phyloP scores from a whole-genome alignment of 1,140 invertebrate genomes.

The Micrasema minimum region DNA sequence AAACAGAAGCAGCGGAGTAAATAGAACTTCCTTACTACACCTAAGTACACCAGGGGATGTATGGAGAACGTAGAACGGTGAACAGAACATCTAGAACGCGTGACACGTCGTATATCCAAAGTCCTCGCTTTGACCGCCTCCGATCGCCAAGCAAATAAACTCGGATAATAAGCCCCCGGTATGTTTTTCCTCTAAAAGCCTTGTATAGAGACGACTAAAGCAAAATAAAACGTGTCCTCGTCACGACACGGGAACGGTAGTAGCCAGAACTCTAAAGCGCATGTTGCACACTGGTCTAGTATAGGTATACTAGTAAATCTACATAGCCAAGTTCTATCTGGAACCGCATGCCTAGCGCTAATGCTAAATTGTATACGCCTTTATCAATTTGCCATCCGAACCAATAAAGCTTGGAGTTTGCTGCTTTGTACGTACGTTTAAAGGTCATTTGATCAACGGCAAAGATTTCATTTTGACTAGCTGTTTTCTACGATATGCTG shows the following conservation, averaged over 20 bases:
- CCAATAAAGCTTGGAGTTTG: constrained; percentile 24
- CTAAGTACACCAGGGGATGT: too few relatives aligned
- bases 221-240: constrained; percentile 48
- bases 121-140: constrained; percentile 22
- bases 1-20: too few relatives aligned
- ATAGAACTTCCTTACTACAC: too few relatives aligned
- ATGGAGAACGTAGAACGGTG: too few relatives aligned
- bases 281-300: constrained; percentile 18
- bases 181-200: constrained; percentile 49
- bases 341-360: constrained; percentile 29
- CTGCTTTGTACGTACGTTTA: constrained; percentile 14
- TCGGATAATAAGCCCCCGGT: constrained; percentile 48
- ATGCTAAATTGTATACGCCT: constrained; percentile 35
- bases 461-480: constrained; percentile 18
- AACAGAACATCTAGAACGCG: not conserved
- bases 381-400: constrained; percentile 33
- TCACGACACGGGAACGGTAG: constrained; percentile 40
- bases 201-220: constrained; percentile 31
- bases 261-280: constrained; percentile 16
- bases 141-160: constrained; percentile 34
- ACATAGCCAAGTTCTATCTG: too few relatives aligned
- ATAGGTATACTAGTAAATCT: constrained; percentile 2
- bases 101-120: constrained; percentile 21
- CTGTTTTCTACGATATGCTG: too few relatives aligned
- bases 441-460: constrained; percentile 23